These are phyloP conservation scores for Falco cherrug DNA, from an alignment of 2,797 vertebrate species.

Conservation along the genomic window DNA sequence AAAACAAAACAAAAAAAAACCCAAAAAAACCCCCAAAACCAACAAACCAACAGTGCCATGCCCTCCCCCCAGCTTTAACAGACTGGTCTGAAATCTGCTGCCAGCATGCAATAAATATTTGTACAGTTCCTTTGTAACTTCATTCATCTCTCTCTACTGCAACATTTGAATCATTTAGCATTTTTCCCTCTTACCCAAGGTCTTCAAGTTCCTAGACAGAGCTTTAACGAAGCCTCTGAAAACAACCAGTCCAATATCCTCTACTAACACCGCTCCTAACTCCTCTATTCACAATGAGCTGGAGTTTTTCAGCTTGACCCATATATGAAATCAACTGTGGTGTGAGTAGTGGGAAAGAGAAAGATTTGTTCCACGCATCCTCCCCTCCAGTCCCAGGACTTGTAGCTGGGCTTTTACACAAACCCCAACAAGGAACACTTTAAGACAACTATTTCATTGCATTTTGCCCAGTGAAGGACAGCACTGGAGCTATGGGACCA, in stretches of 20 bases:
- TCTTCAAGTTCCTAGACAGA: neutral
- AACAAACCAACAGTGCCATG: neutral
- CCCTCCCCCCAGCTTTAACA: neutral
- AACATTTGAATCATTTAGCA: neutral
- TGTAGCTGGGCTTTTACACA: neutral
- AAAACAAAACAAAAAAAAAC: neutral
- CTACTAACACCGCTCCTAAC: neutral
- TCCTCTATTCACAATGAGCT: neutral
- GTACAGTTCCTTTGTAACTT: neutral
- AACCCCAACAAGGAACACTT: neutral
- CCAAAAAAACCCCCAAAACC: neutral
- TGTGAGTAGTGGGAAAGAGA: neutral
- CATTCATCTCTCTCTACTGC: constrained; percentile 2
- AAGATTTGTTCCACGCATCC: neutral
- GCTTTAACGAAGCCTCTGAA: neutral
- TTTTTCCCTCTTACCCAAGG: neutral
- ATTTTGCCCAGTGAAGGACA: neutral
- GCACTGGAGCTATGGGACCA: neutral
- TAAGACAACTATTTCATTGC: neutral
- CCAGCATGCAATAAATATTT: constrained; percentile 3
- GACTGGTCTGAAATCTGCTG: neutral
- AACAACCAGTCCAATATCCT: neutral
- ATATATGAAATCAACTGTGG: neutral
- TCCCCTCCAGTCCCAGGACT: neutral
- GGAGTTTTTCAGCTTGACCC: neutral